These are phyloP conservation scores for Hemichromis elongatus DNA, from an alignment of 2,113 vertebrate species.

Conservation along the genomic window DNA sequence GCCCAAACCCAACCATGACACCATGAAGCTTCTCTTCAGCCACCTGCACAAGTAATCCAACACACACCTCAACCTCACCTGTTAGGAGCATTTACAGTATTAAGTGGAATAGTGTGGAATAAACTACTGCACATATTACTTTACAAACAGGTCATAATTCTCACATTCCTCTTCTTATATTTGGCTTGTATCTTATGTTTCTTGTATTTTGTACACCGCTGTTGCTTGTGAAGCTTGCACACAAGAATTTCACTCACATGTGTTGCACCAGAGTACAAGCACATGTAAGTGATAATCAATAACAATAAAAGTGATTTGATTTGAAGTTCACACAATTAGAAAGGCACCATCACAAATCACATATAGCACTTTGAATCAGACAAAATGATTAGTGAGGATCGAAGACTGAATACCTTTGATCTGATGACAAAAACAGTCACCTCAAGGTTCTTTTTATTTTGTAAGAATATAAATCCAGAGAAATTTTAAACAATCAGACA, in stretches of 20 bases:
- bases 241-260: not conserved
- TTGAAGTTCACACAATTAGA: not conserved
- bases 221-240: not conserved
- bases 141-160: not conserved
- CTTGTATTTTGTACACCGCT: not conserved
- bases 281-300: not conserved
- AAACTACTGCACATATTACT: not conserved
- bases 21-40: slow-evolving; percentile 86
- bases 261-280: not conserved
- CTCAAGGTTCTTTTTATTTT: too few species aligned
- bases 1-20: slow-evolving; percentile 86
- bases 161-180: not conserved
- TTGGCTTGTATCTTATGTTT: not conserved
- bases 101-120: not conserved
- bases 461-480: too few species aligned
- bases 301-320: not conserved
- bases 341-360: not conserved
- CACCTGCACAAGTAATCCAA: slow-evolving; percentile 87
- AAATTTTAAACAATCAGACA: too few species aligned
- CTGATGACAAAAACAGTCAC: too few species aligned
- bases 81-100: not conserved
- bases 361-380: not conserved
- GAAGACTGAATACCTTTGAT: not conserved
- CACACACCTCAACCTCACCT: not conserved
- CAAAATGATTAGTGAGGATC: not conserved